Conservation (phyloP, 2,113 vertebrate species). For the Okapia johnstoni region DNA sequence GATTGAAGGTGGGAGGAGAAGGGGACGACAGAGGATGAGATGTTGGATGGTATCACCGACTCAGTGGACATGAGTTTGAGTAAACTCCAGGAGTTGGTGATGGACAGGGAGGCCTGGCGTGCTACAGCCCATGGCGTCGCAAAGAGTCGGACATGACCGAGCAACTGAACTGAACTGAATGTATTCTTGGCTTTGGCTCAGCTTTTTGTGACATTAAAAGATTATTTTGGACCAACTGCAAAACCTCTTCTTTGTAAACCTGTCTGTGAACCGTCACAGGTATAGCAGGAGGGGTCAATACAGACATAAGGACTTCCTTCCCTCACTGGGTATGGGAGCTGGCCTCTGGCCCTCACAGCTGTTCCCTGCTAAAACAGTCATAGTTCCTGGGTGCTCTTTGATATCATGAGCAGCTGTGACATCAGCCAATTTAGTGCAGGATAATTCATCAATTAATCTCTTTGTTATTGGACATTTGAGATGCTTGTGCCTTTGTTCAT, state of each 20-base stretch:
- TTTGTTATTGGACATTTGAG: constrained; percentile 35
- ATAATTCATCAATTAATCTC: constrained; percentile 43
- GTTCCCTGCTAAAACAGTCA: neutral
- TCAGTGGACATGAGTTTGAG: neutral
- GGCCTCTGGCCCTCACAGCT: constrained; percentile 1
- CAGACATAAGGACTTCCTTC: neutral
- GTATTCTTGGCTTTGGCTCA: constrained; percentile 23
- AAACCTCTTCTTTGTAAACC: neutral
- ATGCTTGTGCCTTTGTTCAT: neutral
- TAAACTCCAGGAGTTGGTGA: neutral
- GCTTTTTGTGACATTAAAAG: neutral
- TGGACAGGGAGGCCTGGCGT: neutral
- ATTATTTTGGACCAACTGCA: neutral
- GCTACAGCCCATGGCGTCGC: neutral
- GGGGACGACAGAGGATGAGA: neutral
- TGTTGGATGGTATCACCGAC: neutral
- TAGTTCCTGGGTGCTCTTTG: constrained; percentile 20
- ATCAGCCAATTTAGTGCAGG: constrained; percentile 31
- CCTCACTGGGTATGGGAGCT: neutral
- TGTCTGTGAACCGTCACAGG: neutral
- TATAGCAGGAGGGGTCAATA: neutral
- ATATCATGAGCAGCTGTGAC: constrained; percentile 20
- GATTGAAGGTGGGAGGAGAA: neutral
- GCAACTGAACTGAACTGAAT: neutral
- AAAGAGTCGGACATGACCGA: neutral